Base-by-base conservation (phyloP, 1,140 invertebrate genomes). In the Drosophila chauvacae region DNA sequence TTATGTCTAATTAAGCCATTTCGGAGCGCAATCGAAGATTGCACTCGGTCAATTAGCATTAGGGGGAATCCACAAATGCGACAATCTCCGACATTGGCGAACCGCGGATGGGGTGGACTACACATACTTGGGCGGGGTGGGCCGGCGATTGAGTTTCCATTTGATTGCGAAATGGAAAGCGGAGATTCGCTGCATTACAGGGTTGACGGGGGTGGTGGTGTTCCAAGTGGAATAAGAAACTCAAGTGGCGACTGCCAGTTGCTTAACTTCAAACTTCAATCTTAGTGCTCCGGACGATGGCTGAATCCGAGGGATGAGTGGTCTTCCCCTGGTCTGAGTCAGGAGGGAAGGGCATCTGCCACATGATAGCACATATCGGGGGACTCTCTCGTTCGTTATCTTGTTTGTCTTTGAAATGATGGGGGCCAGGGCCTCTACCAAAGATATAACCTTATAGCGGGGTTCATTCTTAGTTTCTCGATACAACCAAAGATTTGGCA, bases 1-100 rank as follows among this genome's bases (percentile, higher is more conserved):
- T 80, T 88, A 80, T 78, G 77, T 82, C 80, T 84, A 87, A 87
- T 88, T 87, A 68, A 69, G 68, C 62, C 68, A 87, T 88, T 79
- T 64, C 55, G 45, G 56, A 53, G 39, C 61, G 48, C 55, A 83
- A 80, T 78, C 47, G 66, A 80, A 76, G 72, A 84, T 79, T 76
- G 73, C 81, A 56, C 37, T 66, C 20, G 53, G 35, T 39, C 64
- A 76, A 76, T 76, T 76, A 76, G 70, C 71, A 61, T 77, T 42
- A 45, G 35, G 59, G 68, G 74, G 60, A 69, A 55, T 47, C 33
- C 45, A 64, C 44, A 69, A 69, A 48, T 63, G 63, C 39, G 66
- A 83, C 84, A 86, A 86, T 86, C 82, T 75, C 50, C 66, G 78
- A 62, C 75, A 85, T 85, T 80, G 68, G 57, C 77, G 59, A 70